Evolutionary conservation across 2,797 vertebrate genomes (phyloP).

Genomic region (Mastacembelus armatus): DNA sequence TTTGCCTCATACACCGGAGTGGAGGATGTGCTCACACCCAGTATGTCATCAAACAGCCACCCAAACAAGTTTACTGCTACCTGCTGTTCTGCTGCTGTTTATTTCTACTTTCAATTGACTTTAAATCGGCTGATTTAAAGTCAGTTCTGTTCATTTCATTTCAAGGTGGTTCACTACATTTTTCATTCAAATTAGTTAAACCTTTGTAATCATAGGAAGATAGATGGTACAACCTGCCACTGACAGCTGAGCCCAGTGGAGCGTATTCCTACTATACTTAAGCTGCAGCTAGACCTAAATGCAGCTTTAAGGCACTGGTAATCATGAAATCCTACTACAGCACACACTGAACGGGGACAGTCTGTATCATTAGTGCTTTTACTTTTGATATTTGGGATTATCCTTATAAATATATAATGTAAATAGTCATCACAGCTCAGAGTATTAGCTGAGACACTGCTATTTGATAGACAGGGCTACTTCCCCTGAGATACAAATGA

Average conservation of each 20-base stretch:
- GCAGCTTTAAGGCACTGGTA: not conserved
- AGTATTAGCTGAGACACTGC: not conserved
- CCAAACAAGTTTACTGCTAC: not conserved
- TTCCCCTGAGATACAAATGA: not conserved
- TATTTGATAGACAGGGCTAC: constrained; percentile 2
- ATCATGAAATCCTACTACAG: no score
- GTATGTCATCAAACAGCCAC: constrained; percentile 78
- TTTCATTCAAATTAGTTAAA: no score
- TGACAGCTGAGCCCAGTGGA: no score
- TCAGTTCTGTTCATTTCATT: not conserved
- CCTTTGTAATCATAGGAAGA: no score
- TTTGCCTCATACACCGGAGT: constrained; percentile 96
- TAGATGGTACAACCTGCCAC: no score
- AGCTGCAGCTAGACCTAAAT: not conserved
- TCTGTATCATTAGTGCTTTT: no score
- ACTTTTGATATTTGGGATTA: no score
- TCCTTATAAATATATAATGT: no score
- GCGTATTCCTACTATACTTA: no score
- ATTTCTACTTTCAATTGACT: not conserved
- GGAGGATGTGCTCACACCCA: constrained; percentile 92
- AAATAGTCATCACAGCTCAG: no score
- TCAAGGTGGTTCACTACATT: no score
- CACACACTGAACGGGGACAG: no score
- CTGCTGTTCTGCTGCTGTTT: not conserved
- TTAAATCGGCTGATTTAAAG: not conserved